Evolutionary conservation across 2,113 vertebrate species (phyloP).

Genomic region (Pelecanoides urinatrix): DNA sequence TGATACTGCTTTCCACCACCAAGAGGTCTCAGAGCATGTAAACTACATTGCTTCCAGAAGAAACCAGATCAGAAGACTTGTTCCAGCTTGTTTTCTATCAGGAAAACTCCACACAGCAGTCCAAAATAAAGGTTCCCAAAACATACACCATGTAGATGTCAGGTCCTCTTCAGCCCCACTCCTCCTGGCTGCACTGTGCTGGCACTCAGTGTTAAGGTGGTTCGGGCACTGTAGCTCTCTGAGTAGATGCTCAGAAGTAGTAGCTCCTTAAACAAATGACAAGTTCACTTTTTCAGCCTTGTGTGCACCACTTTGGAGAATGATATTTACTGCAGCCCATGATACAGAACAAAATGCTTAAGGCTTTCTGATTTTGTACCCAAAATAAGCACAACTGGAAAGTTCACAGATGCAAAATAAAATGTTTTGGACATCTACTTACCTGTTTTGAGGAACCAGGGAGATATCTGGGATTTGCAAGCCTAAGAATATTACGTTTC

Average conservation of each 20-base stretch:
- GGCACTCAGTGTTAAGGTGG: neutral
- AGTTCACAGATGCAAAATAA: neutral
- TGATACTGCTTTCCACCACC: neutral
- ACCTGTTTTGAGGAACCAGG: neutral
- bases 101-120: neutral
- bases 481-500: neutral
- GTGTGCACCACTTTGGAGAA: neutral
- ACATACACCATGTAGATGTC: neutral
- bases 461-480: neutral
- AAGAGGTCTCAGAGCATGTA: neutral
- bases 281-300: neutral
- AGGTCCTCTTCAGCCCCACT: neutral
- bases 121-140: neutral
- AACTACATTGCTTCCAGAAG: neutral
- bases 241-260: neutral
- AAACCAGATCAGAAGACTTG: neutral
- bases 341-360: neutral
- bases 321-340: neutral
- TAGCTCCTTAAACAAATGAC: neutral
- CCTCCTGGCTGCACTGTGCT: neutral
- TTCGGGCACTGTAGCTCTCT: neutral
- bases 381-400: neutral
- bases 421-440: neutral
- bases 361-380: neutral
- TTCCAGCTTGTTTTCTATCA: neutral